Evolutionary conservation across 2,888 invertebrate genomes (phyloP).

Genomic region (Apomyelois bistriatella): DNA sequence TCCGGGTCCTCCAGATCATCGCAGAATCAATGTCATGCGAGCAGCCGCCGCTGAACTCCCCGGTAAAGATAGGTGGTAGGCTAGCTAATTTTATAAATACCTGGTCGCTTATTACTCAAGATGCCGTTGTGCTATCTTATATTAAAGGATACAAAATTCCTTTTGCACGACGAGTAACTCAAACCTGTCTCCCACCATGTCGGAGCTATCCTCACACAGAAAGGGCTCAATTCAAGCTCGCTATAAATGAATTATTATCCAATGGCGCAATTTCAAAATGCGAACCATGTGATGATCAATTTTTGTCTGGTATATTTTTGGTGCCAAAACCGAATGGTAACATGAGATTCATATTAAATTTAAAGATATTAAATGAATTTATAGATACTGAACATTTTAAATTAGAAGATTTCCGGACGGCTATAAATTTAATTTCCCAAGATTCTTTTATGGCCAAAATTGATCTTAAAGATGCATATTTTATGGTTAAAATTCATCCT

Average conservation of each 20-base stretch:
- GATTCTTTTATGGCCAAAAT: conserved; percentile 5
- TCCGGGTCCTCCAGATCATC: conserved; percentile 10
- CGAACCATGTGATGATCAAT: conserved; percentile 4
- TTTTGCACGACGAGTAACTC: conserved; percentile 1
- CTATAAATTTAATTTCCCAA: neutral
- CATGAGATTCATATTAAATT: conserved; percentile 1
- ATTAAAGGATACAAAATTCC: conserved; percentile 14
- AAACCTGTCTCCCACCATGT: neutral
- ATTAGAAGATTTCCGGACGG: conserved; percentile 7
- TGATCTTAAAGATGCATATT: conserved; percentile 5
- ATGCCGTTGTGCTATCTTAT: conserved; percentile 18
- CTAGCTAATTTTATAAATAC: conserved; percentile 14
- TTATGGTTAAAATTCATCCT: neutral
- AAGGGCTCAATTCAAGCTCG: neutral
- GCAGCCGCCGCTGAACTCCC: neutral
- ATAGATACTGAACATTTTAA: conserved; percentile 3
- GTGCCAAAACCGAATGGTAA: conserved; percentile 7
- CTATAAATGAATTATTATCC: neutral
- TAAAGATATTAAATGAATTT: conserved; percentile 13
- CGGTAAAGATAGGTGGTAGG: conserved; percentile 16
- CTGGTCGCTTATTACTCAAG: conserved; percentile 21
- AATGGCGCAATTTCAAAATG: conserved; percentile 13
- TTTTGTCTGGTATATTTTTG: neutral
- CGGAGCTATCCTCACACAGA: neutral
- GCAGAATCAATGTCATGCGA: conserved; percentile 5